Conservation (phyloP, 2,113 vertebrate species). For the Eleginops maclovinus region DNA sequence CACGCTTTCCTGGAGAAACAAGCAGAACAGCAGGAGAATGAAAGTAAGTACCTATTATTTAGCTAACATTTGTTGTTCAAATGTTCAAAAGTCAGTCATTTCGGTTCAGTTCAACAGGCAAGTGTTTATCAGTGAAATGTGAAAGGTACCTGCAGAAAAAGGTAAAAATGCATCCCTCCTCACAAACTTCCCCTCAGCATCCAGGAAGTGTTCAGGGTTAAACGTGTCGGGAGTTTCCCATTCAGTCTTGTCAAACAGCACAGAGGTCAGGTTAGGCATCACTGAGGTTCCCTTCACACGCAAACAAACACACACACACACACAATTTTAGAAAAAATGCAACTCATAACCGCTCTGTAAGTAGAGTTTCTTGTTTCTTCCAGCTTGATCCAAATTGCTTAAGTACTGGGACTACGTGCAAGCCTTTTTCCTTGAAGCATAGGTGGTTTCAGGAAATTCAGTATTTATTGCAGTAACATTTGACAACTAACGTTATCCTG, state of each 20-base stretch:
- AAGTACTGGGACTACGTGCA: too few species aligned
- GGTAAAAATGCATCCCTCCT: conserved; percentile 87
- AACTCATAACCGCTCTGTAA: too few species aligned
- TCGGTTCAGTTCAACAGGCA: background rate
- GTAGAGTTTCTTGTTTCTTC: too few species aligned
- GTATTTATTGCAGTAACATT: too few species aligned
- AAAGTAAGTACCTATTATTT: too few species aligned
- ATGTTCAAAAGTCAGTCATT: background rate
- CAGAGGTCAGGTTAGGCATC: conserved; percentile 86
- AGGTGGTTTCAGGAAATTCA: too few species aligned
- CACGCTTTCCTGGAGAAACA: conserved; percentile 81
- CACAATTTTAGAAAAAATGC: too few species aligned
- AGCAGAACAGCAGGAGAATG: background rate
- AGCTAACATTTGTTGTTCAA: background rate
- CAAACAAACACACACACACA: background rate
- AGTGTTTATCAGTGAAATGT: background rate
- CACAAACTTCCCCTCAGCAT: conserved; percentile 85
- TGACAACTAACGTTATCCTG: too few species aligned
- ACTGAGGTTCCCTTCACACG: conserved; percentile 81
- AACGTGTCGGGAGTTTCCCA: conserved; percentile 87
- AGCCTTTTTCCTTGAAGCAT: too few species aligned
- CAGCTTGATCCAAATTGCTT: too few species aligned
- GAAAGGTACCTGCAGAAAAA: conserved; percentile 87
- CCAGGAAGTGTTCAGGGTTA: conserved; percentile 89
- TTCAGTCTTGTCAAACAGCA: conserved; percentile 85